A percentile compares a stretch with the other conserved stretches of the same genome.
phyloP scores from a whole-genome alignment of 2,888 invertebrate species.

The Callimorpha dominula region DNA sequence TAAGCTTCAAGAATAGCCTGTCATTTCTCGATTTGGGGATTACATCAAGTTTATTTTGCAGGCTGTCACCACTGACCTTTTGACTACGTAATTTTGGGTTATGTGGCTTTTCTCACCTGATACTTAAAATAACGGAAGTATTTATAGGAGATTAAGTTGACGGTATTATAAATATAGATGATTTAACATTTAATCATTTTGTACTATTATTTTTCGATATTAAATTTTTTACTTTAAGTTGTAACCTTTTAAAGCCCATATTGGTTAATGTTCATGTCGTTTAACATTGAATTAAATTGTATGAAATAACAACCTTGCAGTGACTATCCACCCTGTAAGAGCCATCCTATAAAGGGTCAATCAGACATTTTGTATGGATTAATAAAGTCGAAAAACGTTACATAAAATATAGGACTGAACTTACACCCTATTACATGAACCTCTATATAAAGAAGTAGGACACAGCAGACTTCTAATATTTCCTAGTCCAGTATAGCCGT shows the following conservation, averaged over 20 bases:
- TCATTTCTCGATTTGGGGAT: slow-evolving; percentile 4
- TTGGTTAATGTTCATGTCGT: background rate
- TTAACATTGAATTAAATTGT: background rate
- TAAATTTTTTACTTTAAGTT: background rate
- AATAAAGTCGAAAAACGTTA: too few relatives aligned
- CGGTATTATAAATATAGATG: background rate
- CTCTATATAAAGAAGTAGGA: too few relatives aligned
- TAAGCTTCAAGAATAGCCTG: slow-evolving; percentile 7
- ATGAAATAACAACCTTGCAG: too few relatives aligned
- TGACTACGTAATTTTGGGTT: slow-evolving; percentile 9
- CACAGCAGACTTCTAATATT: too few relatives aligned
- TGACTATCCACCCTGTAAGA: too few relatives aligned
- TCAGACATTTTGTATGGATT: too few relatives aligned
- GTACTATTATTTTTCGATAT: background rate
- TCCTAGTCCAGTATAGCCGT: too few relatives aligned
- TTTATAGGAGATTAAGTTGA: background rate
- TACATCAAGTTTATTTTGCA: background rate
- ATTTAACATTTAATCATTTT: too few relatives aligned
- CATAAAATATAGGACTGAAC: too few relatives aligned
- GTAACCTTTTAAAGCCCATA: background rate
- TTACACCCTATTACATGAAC: too few relatives aligned
- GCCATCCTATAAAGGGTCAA: too few relatives aligned
- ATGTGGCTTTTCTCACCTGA: slow-evolving; percentile 7
- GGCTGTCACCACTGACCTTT: slow-evolving; percentile 9
- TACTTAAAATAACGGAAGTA: slow-evolving; percentile 6